Evolutionary conservation across 1,140 invertebrate species (phyloP).

Genomic region (Meloidogyne floridensis): DNA sequence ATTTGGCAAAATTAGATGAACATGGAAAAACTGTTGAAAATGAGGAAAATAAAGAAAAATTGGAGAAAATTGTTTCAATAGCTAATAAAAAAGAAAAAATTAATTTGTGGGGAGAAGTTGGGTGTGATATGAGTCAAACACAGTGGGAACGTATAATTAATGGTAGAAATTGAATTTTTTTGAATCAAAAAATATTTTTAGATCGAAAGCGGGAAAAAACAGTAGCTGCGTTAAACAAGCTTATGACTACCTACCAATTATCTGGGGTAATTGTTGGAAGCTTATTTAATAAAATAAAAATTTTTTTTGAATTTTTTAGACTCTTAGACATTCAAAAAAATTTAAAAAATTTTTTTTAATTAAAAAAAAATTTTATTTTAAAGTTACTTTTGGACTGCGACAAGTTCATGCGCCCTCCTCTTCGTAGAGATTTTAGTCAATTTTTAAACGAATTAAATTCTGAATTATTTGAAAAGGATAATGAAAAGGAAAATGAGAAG

Average conservation of each 20-base stretch:
- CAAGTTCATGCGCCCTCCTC: not conserved
- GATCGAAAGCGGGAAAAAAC: not conserved
- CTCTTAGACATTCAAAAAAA: not conserved
- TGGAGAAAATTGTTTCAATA: not conserved
- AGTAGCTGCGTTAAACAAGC: constrained; percentile 9
- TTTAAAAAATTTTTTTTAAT: not conserved
- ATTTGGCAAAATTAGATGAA: not conserved
- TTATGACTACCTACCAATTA: not conserved
- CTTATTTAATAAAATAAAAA: not conserved
- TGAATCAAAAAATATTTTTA: not conserved
- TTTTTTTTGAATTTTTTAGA: not conserved
- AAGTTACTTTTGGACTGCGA: constrained; percentile 27
- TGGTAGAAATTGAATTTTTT: not conserved
- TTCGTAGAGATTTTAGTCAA: constrained; percentile 14
- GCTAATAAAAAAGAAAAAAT: not conserved
- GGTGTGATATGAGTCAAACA: not conserved
- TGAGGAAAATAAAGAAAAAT: not conserved
- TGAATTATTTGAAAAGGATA: constrained; percentile 7
- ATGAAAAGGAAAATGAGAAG: not conserved
- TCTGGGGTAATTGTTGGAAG: constrained; percentile 14
- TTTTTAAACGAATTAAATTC: not conserved
- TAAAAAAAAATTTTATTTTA: not conserved
- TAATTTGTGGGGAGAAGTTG: constrained; percentile 5
- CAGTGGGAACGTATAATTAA: not conserved
- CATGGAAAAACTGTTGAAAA: not conserved